Evolutionary conservation across 2,888 invertebrate genomes (phyloP), one percentile per base, ranked within the genome.

Genomic region (Philhelius pedissequus): DNA sequence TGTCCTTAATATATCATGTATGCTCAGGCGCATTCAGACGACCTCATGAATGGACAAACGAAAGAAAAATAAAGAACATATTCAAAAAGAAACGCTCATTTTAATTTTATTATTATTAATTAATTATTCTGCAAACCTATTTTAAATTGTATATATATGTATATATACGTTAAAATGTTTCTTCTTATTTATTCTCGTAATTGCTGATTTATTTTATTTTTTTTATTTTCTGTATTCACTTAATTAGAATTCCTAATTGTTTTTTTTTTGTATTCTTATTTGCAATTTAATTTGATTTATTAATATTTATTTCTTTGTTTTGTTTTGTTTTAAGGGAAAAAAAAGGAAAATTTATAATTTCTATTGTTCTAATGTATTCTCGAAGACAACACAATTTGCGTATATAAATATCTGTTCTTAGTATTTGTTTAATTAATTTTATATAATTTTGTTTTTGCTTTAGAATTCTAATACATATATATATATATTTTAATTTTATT

Each of bases 131-230:
- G 80, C 75, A 80, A 76, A 75, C 75, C 76, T 84, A 79, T 70
- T 48, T 48, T 30, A n/a, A 62, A 64, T 64, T 25, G 8, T 64
- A 48, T 48, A 25, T 48, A 48, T 48, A 25, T 48, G 22, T 48
- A 64, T 64, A 38, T 83, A 70, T 70, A 75, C 56, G 75, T 76
- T 79, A 45, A 58, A 60, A 54, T 69, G 11, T 45, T 20, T 69
- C 32, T n/a, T 68, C 79, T 80, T 84, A 80, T 68, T 70, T 83
- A 74, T 79, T 75, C n/a, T n/a, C 69, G 64, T 84, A 62, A 70
- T 80, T 71, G 75, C 50, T 78, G 64, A n/a, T n/a, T n/a, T n/a
- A n/a, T n/a, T n/a, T 35, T 43, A 50, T 52, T 25, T 50, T 25
- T 20, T 68, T 68, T 13, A 32, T 32, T 52, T 56, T 9, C 43